A percentile compares a stretch with the other conserved stretches of the same genome.
Evolutionary conservation across 2,797 vertebrate species (phyloP).

Genomic region (Anas capensis): DNA sequence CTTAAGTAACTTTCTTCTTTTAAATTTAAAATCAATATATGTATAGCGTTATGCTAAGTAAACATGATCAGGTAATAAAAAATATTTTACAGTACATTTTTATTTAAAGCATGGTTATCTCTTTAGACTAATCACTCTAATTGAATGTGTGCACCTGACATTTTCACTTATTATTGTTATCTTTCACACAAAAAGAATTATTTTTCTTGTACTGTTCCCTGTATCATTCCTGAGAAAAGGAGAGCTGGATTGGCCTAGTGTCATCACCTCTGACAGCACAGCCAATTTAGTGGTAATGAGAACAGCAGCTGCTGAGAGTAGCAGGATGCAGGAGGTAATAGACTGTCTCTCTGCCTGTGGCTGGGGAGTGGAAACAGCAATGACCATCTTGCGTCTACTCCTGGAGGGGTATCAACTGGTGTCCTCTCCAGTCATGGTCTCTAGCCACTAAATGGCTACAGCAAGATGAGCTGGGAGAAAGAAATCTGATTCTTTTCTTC

Average conservation of each 20-base stretch:
- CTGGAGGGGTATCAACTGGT: background rate
- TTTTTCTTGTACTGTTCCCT: background rate
- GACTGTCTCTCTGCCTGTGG: background rate
- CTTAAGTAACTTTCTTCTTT: conserved; percentile 5
- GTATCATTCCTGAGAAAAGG: background rate
- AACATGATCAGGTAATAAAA: background rate
- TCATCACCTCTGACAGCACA: background rate
- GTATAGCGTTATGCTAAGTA: background rate
- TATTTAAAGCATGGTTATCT: background rate
- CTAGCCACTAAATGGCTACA: background rate
- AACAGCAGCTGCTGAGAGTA: background rate
- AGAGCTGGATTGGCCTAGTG: rapidly evolving
- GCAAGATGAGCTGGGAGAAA: background rate
- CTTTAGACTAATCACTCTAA: background rate
- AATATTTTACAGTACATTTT: background rate
- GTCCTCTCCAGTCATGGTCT: background rate
- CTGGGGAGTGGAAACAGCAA: background rate
- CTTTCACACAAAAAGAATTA: background rate
- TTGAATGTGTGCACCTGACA: background rate
- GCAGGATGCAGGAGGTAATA: background rate
- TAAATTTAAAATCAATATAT: background rate
- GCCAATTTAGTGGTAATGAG: background rate
- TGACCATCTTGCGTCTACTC: background rate
- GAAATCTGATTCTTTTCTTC: background rate
- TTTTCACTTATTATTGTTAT: background rate